Evolutionary conservation across 2,888 invertebrate species (phyloP), one percentile per base, ranked within the genome.

Genomic region (Cataglyphis rosenhaueri): DNA sequence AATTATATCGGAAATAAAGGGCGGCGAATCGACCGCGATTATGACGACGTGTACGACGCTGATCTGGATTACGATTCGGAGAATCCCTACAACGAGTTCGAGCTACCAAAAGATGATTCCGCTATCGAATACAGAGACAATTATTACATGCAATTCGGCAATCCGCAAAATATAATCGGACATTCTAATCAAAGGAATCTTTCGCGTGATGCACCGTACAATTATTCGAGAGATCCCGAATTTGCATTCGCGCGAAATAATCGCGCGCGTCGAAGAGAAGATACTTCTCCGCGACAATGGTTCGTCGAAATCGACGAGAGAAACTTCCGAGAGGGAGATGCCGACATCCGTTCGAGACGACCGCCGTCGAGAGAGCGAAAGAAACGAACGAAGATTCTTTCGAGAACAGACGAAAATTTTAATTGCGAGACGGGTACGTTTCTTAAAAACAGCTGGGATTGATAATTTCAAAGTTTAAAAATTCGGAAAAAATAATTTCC

Each of bases 351-450:
- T n/a, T 41, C 32, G 32, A 29, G n/a, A 44, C 5, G 18, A 5
- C 15, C 18, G 48, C 48, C 18, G 1, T 48, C 12, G 21, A 41
- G 5, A 52, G 35, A 32, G 5, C 66, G 35, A 32, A 66, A n/a
- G 29, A 82, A 68, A 55, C 82, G 52, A 25, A 57, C 38, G 1
- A 82, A 71, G 12, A 5, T n/a, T 41, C 21, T 48, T 15, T 35
- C 29, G 6, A 38, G 18, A 21, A 10, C 1, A 15, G 44, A 35
- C 4, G 12, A n/a, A 35, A 68, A 18, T 44, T 38, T 48, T 3
- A 12, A 44, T 25, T 32, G 8, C 12, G 21, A 25, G 1, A 0
- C 29, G 3, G 41, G 78, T 78, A 32, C 8, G 32, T 21, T 18
- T 52, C n/a, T 12, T 35, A 2, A 32, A 55, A 29, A 52, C 12